Evolutionary conservation across 2,888 invertebrate species (phyloP).

Genomic region (Orthonevra nobilis): DNA sequence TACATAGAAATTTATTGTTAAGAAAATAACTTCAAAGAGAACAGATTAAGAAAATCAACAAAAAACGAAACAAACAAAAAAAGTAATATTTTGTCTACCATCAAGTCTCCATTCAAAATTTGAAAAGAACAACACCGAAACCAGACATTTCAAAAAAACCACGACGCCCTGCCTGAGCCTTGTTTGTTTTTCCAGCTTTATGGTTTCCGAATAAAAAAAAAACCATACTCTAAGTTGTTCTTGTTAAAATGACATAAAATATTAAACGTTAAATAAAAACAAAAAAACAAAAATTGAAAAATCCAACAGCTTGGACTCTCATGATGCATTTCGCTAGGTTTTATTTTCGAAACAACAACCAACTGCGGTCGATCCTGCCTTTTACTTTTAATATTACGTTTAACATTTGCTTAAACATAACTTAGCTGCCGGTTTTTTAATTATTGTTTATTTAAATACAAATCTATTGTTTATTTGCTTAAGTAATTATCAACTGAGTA

Average conservation of each 20-base stretch:
- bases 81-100: slow-evolving; percentile 58
- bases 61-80: slow-evolving; percentile 3
- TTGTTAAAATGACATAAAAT: background rate
- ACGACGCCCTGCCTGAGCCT: too few relatives aligned
- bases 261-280: background rate
- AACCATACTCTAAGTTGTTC: background rate
- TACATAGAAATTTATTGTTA: slow-evolving; percentile 64
- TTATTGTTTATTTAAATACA: slow-evolving; percentile 22
- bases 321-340: slow-evolving; percentile 50
- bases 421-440: slow-evolving; percentile 34
- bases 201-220: background rate
- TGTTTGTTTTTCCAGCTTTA: slow-evolving; percentile 14
- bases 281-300: background rate
- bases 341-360: slow-evolving; percentile 4
- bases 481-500: slow-evolving; percentile 18
- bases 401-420: slow-evolving; percentile 21
- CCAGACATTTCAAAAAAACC: slow-evolving; percentile 12
- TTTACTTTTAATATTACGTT: slow-evolving; percentile 35
- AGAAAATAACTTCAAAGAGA: slow-evolving; percentile 44
- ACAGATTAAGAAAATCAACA: slow-evolving; percentile 33
- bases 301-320: slow-evolving; percentile 16
- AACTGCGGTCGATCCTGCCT: background rate
- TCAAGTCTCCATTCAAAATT: slow-evolving; percentile 33
- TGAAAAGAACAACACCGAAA: slow-evolving; percentile 7
- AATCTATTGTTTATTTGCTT: slow-evolving; percentile 52